These are phyloP conservation scores for Anabacerthia variegaticeps DNA, from an alignment of 2,797 vertebrate species.

Conservation along the genomic window DNA sequence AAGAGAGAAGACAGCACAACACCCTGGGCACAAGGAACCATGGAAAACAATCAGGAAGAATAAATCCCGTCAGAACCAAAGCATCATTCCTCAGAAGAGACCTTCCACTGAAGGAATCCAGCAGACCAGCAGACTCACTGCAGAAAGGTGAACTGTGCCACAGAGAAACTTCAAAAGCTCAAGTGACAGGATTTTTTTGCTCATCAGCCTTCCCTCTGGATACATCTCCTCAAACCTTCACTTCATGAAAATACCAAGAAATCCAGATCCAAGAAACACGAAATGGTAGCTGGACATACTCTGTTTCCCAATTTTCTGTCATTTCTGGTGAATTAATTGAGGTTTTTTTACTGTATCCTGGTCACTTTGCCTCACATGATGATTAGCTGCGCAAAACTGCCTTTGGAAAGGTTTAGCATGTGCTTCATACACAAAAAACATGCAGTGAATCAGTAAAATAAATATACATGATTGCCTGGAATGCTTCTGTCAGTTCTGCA, in stretches of 20 bases:
- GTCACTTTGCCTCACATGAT: conserved; percentile 20
- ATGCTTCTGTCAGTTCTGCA: conserved; percentile 18
- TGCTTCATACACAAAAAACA: conserved; percentile 32
- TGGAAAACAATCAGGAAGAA: neutral
- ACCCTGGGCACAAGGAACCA: neutral
- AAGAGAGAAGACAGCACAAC: neutral
- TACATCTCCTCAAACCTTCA: neutral
- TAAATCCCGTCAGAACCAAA: neutral
- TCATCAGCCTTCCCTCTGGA: neutral
- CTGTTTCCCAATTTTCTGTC: neutral
- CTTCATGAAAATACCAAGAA: neutral
- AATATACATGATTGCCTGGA: conserved; percentile 19
- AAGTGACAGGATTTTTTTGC: neutral
- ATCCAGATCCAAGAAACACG: neutral
- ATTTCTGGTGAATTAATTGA: neutral
- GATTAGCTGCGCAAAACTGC: conserved; percentile 11
- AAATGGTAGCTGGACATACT: neutral
- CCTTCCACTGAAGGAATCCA: neutral
- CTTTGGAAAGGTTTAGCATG: conserved; percentile 21
- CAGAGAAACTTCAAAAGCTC: neutral
- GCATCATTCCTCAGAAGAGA: neutral
- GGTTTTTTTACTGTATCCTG: neutral
- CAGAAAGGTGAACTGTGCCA: neutral
- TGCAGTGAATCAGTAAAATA: conserved; percentile 20
- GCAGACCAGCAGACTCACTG: neutral